A percentile compares a stretch with the other conserved stretches of the same genome.
These are phyloP conservation scores for Epistrophella euchroma DNA, from an alignment of 2,888 invertebrate species.

Conservation along the genomic window DNA sequence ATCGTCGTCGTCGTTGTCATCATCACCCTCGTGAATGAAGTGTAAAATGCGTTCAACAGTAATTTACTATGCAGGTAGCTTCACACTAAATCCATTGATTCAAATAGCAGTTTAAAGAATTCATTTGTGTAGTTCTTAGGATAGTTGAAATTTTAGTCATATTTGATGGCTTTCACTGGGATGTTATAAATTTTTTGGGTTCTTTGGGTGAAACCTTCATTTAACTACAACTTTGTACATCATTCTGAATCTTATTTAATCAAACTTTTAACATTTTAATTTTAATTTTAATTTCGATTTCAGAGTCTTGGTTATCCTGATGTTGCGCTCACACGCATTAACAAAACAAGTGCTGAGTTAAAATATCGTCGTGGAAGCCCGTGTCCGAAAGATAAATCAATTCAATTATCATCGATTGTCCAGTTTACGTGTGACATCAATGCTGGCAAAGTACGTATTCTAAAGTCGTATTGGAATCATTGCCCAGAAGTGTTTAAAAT, in stretches of 20 bases:
- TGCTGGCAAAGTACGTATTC: conserved; percentile 81
- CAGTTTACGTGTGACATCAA: conserved; percentile 81
- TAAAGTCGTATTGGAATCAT: background rate
- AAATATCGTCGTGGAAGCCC: conserved; percentile 80
- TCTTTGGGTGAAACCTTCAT: too few species aligned
- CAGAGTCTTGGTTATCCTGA: conserved; percentile 83
- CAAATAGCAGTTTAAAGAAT: conserved; percentile 40
- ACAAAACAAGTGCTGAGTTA: conserved; percentile 80
- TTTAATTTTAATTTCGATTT: conserved; percentile 58
- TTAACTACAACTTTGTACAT: too few species aligned
- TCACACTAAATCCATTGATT: conserved; percentile 5
- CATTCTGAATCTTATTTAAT: too few species aligned
- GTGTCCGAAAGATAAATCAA: conserved; percentile 80
- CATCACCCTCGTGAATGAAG: conserved; percentile 52
- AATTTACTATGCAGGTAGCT: conserved; percentile 59
- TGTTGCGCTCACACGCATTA: conserved; percentile 78
- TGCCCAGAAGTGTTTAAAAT: background rate
- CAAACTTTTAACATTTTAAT: background rate
- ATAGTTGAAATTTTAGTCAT: too few species aligned
- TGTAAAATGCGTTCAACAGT: conserved; percentile 72
- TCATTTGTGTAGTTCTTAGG: background rate
- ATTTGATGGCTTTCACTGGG: too few species aligned
- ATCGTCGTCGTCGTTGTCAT: conserved; percentile 16
- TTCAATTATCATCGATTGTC: conserved; percentile 80
- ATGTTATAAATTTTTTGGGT: too few species aligned